Evolutionary conservation across 2,113 vertebrate species (phyloP).

Genomic region (Lonchura striata): DNA sequence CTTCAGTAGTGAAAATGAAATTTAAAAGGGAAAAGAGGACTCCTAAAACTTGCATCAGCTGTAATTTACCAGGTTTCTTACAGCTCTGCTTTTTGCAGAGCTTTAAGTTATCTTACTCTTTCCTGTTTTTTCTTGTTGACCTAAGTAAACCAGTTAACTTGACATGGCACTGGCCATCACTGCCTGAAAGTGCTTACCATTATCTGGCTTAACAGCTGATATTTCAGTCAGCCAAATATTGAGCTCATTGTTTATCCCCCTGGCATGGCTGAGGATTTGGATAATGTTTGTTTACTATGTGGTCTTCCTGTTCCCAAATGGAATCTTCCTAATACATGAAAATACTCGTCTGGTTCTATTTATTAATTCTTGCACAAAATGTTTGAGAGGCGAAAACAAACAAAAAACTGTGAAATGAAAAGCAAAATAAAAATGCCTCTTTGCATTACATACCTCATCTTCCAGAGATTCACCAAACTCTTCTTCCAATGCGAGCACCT

Average conservation of each 20-base stretch:
- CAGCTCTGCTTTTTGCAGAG: background rate
- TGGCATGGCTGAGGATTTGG: slow-evolving; percentile 45
- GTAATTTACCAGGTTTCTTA: background rate
- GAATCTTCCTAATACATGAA: slow-evolving; percentile 42
- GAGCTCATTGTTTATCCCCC: slow-evolving; percentile 48
- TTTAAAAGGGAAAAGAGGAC: slow-evolving; percentile 40
- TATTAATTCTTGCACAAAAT: slow-evolving; percentile 70
- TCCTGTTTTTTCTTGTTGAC: slow-evolving; percentile 15
- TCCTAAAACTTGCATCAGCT: background rate
- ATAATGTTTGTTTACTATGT: slow-evolving; percentile 19
- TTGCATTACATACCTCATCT: slow-evolving; percentile 81
- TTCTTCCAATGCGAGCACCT: slow-evolving; percentile 42
- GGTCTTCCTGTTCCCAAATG: slow-evolving; percentile 25
- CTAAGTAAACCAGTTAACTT: slow-evolving; percentile 16
- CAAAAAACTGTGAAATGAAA: slow-evolving; percentile 75
- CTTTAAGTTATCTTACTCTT: background rate
- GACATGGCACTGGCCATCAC: background rate
- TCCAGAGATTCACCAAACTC: slow-evolving; percentile 69
- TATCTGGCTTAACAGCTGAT: slow-evolving; percentile 45
- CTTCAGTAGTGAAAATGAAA: slow-evolving; percentile 24
- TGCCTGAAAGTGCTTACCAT: slow-evolving; percentile 45
- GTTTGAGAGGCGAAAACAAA: slow-evolving; percentile 40
- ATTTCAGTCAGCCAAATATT: slow-evolving; percentile 46
- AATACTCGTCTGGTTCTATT: slow-evolving; percentile 57
- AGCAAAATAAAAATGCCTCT: slow-evolving; percentile 62